Evolutionary conservation across 30 jellyfish, hydroid and myxozoan species (phyloP).

Genomic region (Sanderia malayensis): DNA sequence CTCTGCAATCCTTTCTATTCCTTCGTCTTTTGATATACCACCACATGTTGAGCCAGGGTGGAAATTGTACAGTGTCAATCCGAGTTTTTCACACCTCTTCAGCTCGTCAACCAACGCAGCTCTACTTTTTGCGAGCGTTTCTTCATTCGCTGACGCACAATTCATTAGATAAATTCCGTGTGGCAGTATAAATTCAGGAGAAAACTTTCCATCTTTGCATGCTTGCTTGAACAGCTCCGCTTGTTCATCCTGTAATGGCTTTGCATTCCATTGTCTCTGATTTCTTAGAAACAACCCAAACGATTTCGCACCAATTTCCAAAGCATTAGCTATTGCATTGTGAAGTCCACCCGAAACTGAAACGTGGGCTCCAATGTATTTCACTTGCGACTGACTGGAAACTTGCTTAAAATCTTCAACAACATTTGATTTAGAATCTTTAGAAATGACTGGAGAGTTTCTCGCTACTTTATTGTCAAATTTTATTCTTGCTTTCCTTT

Average conservation of each 20-base stretch:
- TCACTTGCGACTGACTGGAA: constrained; percentile 10
- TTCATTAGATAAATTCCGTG: constrained; percentile 57
- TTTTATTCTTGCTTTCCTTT: too few species aligned
- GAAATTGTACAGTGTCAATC: constrained; percentile 41
- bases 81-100: constrained; percentile 50
- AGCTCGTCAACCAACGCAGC: constrained; percentile 48
- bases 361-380: constrained; percentile 53
- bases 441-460: too few species aligned
- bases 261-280: constrained; percentile 55
- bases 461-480: too few species aligned
- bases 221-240: constrained; percentile 46
- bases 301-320: constrained; percentile 37
- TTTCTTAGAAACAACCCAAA: constrained; percentile 44
- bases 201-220: constrained; percentile 14
- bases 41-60: constrained; percentile 71
- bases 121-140: constrained; percentile 35
- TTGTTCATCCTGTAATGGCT: constrained; percentile 51
- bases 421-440: too few species aligned
- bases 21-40: constrained; percentile 39
- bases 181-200: constrained; percentile 34
- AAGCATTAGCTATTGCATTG: constrained; percentile 29
- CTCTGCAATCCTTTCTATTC: constrained; percentile 43
- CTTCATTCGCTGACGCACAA: constrained; percentile 49
- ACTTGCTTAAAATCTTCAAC: too few species aligned
- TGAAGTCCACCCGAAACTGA: constrained; percentile 59